These are phyloP conservation scores for Sitodiplosis mosellana DNA, from an alignment of 1,140 invertebrate genomes.

Conservation along the genomic window DNA sequence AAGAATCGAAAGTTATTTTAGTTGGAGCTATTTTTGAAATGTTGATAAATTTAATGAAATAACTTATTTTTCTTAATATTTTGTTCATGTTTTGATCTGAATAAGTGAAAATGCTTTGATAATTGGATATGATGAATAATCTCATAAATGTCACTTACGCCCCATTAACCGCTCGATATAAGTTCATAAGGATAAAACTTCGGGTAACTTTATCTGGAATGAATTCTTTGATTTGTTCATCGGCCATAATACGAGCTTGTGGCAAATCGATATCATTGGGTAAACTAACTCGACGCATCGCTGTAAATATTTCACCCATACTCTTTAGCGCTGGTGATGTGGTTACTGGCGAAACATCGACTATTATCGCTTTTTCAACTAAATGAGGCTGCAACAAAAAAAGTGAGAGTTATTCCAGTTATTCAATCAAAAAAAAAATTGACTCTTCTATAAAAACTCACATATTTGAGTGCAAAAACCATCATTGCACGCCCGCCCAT, in stretches of 20 bases:
- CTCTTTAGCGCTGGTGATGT: slow-evolving; percentile 38
- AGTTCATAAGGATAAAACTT: slow-evolving; percentile 31
- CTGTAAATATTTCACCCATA: slow-evolving; percentile 43
- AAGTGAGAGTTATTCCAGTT: slow-evolving; percentile 1
- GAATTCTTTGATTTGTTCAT: slow-evolving; percentile 28
- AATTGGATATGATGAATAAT: no score
- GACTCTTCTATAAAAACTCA: slow-evolving; percentile 19
- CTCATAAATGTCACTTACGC: no score
- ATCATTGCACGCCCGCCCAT: slow-evolving; percentile 80
- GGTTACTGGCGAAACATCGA: slow-evolving; percentile 64
- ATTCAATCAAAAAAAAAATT: background rate
- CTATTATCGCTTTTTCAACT: slow-evolving; percentile 59
- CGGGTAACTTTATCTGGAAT: slow-evolving; percentile 28
- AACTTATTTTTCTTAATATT: no score
- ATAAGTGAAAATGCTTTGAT: no score
- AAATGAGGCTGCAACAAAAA: slow-evolving; percentile 48
- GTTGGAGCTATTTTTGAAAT: no score
- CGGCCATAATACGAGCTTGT: slow-evolving; percentile 38
- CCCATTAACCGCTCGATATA: slow-evolving; percentile 6
- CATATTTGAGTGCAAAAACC: slow-evolving; percentile 50
- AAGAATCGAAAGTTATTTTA: no score
- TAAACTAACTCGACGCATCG: slow-evolving; percentile 39
- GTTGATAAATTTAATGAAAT: background rate
- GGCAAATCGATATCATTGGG: slow-evolving; percentile 38
- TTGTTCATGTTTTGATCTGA: no score